These are phyloP conservation scores for Euclidia mi DNA, from an alignment of 2,888 invertebrate genomes.

Conservation along the genomic window DNA sequence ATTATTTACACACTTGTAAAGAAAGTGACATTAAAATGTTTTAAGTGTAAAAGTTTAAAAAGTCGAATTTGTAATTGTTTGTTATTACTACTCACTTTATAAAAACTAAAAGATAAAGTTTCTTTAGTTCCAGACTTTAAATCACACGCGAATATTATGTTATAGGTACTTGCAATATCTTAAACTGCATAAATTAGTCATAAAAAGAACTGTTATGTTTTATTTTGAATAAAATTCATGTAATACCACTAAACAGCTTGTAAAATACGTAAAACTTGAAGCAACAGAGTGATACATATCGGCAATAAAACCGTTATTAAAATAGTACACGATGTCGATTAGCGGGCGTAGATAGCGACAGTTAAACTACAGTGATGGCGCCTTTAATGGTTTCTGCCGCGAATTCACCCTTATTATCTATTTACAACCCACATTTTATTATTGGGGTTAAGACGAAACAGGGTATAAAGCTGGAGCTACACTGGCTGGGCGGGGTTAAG, in stretches of 20 bases:
- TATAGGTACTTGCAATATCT: neutral
- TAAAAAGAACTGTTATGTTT: neutral
- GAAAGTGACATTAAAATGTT: no score
- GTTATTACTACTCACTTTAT: no score
- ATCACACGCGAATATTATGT: no score
- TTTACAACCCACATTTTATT: constrained; percentile 90
- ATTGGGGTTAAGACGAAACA: constrained; percentile 87
- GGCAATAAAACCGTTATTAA: constrained; percentile 76
- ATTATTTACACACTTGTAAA: no score
- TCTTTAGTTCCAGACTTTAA: no score
- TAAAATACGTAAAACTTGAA: constrained; percentile 39
- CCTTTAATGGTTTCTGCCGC: constrained; percentile 84
- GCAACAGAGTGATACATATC: constrained; percentile 50
- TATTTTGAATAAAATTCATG: constrained; percentile 5
- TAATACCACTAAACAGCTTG: constrained; percentile 16
- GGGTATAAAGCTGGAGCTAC: constrained; percentile 77
- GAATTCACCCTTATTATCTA: constrained; percentile 88
- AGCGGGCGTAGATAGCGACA: constrained; percentile 75
- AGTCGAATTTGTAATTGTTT: no score
- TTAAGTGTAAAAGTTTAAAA: no score
- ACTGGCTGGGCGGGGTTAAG: constrained; percentile 75
- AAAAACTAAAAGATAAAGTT: no score
- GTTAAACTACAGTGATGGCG: constrained; percentile 79
- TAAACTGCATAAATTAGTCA: constrained; percentile 1
- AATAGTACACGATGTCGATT: constrained; percentile 78